phyloP scores from a whole-genome alignment of 1,140 invertebrate species.

The Saccostrea glomerata region DNA sequence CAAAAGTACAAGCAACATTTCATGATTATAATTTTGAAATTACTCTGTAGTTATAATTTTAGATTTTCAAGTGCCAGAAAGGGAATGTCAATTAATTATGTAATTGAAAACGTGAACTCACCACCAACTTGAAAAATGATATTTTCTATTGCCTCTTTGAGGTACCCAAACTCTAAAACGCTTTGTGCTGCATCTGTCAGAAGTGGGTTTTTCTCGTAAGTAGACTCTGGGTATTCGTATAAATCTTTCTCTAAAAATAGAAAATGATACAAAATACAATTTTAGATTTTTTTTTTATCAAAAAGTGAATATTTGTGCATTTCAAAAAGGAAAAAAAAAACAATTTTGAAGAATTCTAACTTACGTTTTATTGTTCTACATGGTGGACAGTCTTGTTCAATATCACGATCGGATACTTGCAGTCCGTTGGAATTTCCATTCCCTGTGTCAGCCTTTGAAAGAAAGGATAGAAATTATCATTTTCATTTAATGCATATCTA shows the following conservation, averaged over 20 bases:
- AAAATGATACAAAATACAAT: too few relatives aligned
- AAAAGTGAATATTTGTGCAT: too few relatives aligned
- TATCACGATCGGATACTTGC: background rate
- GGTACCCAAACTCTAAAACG: constrained; percentile 51
- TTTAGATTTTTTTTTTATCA: too few relatives aligned
- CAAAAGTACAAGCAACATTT: background rate
- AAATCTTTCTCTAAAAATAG: too few relatives aligned
- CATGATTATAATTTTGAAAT: too few relatives aligned
- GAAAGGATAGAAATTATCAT: background rate
- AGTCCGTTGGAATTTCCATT: background rate
- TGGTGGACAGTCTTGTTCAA: background rate
- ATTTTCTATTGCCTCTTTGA: constrained; percentile 43
- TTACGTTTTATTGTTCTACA: background rate
- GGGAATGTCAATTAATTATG: too few relatives aligned
- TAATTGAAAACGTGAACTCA: background rate
- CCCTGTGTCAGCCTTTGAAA: background rate
- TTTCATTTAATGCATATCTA: background rate
- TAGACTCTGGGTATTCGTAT: constrained; percentile 14
- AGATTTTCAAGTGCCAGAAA: too few relatives aligned
- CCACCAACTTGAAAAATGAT: constrained; percentile 37
- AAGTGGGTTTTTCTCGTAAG: constrained; percentile 53
- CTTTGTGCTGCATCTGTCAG: constrained; percentile 50
- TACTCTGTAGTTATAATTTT: too few relatives aligned
- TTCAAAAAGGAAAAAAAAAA: too few relatives aligned
- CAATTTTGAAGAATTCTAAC: background rate